Evolutionary conservation across 2,113 vertebrate genomes (phyloP), one percentile per base, ranked within the genome.

Genomic region (Misgurnus mizolepis): DNA sequence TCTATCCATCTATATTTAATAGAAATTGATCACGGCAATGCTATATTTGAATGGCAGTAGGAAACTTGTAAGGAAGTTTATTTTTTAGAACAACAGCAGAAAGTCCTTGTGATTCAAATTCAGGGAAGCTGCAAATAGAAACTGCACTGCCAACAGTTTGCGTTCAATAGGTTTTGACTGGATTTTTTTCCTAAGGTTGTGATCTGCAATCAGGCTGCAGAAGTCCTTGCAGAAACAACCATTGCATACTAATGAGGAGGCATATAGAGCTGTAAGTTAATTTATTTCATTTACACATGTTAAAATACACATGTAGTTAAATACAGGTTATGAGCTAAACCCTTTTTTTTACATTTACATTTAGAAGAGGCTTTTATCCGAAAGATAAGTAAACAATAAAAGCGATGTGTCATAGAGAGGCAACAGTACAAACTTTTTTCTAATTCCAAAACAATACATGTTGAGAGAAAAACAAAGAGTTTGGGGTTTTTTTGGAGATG

Each of bases 81-180:
- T 6, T 15, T 50, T 66, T 27, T 66, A 40, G 74, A 76, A 76
- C 74, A 50, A 15, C 47, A 66, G 62, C 5, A 64, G 18, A 53
- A 76, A n/a, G 27, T 49, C 60, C 58, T 39, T 76, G 60, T 65
- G 60, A 76, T 55, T 77, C 73, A 75, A 43, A 75, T 62, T 64
- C 62, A 77, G 75, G 49, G 47, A 14, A 47, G 75, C 75, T 66
- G 34, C 45, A 77, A 77, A 77, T 77, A 77, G 75, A 77, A 77
- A 77, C 61, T 66, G 75, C 62, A 77, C 45, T 65, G 75, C 75
- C 65, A 77, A 77, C 75, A 66, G 61, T 66, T 77, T 77, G 75
- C 66, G 62, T 77, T 77, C 62, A 66, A 53, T 77, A 62, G 62
- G 50, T 66, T 77, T 66, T 66, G 75, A 55, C 62, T 65, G 61